phyloP scores from a whole-genome alignment of 2,888 invertebrate species.

The Hyles lineata region DNA sequence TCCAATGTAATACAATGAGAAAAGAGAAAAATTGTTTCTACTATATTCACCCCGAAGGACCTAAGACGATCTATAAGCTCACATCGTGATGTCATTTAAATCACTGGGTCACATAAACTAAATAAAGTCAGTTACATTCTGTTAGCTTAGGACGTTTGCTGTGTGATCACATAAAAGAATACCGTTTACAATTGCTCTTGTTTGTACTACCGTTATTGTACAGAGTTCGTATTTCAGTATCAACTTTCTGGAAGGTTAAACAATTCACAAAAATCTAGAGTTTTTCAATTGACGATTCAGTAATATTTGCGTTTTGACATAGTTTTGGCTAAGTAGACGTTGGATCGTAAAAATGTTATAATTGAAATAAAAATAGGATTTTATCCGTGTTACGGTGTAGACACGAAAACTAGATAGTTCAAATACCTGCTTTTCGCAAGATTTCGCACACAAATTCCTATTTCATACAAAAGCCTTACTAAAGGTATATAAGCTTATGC shows the following conservation, averaged over 20 bases:
- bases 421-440: too few relatives aligned
- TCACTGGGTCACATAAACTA: slow-evolving; percentile 13
- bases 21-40: too few relatives aligned
- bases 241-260: neutral
- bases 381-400: neutral
- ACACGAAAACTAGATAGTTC: neutral
- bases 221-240: neutral
- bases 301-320: too few relatives aligned
- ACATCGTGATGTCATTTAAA: slow-evolving; percentile 19
- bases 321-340: too few relatives aligned
- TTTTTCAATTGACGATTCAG: neutral
- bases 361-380: neutral
- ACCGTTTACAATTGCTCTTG: slow-evolving; percentile 26
- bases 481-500: neutral
- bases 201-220: slow-evolving; percentile 24
- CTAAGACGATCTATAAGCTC: neutral
- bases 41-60: too few relatives aligned
- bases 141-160: slow-evolving; percentile 30
- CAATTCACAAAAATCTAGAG: neutral
- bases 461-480: neutral
- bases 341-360: too few relatives aligned
- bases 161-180: slow-evolving; percentile 25
- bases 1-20: too few relatives aligned
- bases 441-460: neutral
- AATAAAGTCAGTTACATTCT: slow-evolving; percentile 17